A percentile compares a stretch with the other conserved stretches of the same genome.
phyloP scores from a whole-genome alignment of 2,797 vertebrate species.

The Sebastes diaconus region DNA sequence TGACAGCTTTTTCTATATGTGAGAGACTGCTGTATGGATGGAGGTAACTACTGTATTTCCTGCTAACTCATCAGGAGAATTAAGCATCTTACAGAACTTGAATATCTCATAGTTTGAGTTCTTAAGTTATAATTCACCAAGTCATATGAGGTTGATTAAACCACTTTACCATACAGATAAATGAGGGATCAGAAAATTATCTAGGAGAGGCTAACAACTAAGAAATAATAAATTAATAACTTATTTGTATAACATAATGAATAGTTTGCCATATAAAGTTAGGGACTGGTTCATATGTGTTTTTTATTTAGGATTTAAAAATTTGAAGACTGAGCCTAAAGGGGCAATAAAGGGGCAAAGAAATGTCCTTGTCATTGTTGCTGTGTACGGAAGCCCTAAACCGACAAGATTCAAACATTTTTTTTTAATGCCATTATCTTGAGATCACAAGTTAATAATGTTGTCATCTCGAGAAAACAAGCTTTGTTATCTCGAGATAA shows the following conservation, averaged over 20 bases:
- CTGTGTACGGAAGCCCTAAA: no score
- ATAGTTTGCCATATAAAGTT: not conserved
- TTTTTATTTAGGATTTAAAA: not conserved
- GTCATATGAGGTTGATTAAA: not conserved
- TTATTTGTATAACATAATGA: not conserved
- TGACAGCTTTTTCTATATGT: conserved; percentile 17
- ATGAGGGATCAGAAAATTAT: not conserved
- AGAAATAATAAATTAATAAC: not conserved
- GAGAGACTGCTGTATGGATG: conserved; percentile 1
- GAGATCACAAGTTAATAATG: no score
- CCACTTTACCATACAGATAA: not conserved
- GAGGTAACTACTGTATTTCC: not conserved
- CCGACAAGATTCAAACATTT: no score
- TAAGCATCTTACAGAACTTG: not conserved
- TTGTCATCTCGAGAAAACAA: no score
- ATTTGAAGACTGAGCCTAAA: not conserved
- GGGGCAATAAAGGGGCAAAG: not conserved
- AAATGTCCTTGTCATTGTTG: no score
- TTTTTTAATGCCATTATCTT: no score
- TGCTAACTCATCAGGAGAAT: not conserved
- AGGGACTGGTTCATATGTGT: not conserved
- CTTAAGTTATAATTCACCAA: not conserved
- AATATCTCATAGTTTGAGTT: not conserved
- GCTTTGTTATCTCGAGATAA: not conserved
- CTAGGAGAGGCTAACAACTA: not conserved